These are phyloP conservation scores for Diadema setosum DNA, from an alignment of 35 echinoderm and acorn worm genomes.

Conservation along the genomic window DNA sequence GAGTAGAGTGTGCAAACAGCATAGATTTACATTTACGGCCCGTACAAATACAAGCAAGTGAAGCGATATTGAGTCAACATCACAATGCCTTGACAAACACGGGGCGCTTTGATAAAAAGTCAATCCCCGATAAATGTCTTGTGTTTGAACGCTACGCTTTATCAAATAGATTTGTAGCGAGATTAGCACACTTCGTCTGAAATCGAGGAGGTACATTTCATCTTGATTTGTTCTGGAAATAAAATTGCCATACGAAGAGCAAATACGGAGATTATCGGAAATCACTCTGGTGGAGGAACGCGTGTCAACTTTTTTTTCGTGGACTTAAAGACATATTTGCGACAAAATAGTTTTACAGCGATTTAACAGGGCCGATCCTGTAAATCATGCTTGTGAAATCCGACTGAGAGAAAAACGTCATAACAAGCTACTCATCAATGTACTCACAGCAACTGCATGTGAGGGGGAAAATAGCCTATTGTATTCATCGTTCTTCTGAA, in stretches of 20 bases:
- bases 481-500: neutral
- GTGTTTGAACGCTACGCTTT: neutral
- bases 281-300: too few relatives aligned
- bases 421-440: neutral
- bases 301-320: too few relatives aligned
- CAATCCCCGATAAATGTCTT: neutral
- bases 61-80: constrained; percentile 32
- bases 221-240: too few relatives aligned
- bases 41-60: constrained; percentile 13
- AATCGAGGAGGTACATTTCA: too few relatives aligned
- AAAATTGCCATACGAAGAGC: too few relatives aligned
- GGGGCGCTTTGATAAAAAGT: neutral
- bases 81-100: constrained; percentile 3
- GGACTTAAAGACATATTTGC: too few relatives aligned
- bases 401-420: neutral
- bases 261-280: too few relatives aligned
- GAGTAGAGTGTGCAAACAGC: constrained; percentile 25
- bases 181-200: neutral
- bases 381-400: too few relatives aligned
- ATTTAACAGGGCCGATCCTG: too few relatives aligned
- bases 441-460: neutral
- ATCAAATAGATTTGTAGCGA: constrained; percentile 15
- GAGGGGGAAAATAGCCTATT: neutral
- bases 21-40: constrained; percentile 22
- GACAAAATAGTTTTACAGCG: too few relatives aligned